Conservation (phyloP, 2,113 vertebrate genomes). For the Dipodomys stephensi region DNA sequence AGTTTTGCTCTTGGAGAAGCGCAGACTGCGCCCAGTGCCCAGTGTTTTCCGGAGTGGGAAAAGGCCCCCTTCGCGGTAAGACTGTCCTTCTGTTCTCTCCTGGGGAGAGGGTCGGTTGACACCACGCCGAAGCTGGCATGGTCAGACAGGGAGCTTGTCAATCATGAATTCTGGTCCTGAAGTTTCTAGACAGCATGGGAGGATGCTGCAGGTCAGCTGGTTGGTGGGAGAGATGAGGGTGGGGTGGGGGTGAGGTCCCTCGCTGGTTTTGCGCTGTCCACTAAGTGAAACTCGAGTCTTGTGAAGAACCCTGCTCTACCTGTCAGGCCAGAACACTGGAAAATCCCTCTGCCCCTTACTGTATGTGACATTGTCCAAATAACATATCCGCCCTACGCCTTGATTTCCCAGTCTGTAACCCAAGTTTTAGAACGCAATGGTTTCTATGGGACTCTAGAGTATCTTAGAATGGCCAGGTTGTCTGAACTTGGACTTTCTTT, state of each 20-base stretch:
- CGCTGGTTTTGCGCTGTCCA: not conserved
- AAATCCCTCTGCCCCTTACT: not conserved
- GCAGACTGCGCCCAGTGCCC: rapidly evolving
- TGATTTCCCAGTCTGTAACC: not conserved
- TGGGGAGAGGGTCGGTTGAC: not conserved
- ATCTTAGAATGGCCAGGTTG: not conserved
- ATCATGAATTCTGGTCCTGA: not conserved
- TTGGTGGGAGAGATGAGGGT: too few relatives aligned
- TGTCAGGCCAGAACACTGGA: not conserved
- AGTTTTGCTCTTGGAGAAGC: rapidly evolving
- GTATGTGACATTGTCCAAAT: not conserved
- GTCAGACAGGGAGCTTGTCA: not conserved
- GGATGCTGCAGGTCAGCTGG: not conserved
- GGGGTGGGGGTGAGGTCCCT: not conserved
- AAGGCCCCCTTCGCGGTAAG: not conserved
- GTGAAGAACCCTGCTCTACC: not conserved
- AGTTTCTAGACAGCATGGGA: not conserved
- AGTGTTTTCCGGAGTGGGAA: not conserved
- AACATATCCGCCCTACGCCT: not conserved
- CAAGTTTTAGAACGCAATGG: not conserved
- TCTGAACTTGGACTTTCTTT: not conserved
- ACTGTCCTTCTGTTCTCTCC: not conserved
- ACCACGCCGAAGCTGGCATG: rapidly evolving
- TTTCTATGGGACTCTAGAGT: not conserved
- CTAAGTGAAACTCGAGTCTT: not conserved